A percentile compares a stretch with the other conserved stretches of the same genome.
Evolutionary conservation across 1,140 invertebrate species (phyloP).

Genomic region (Drosophila ercepeae): DNA sequence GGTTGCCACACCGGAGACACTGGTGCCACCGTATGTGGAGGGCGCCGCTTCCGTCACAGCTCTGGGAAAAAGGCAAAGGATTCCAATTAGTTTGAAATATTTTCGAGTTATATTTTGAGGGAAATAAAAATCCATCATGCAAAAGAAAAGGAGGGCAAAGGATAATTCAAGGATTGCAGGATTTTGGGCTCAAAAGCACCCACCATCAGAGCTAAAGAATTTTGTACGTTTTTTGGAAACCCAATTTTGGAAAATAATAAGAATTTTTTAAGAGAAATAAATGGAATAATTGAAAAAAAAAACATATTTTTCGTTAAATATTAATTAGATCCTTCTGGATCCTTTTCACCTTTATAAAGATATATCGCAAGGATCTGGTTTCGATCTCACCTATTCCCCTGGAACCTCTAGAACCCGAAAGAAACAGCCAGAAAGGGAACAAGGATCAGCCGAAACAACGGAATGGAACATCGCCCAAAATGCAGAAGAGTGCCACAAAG

Average conservation of each 20-base stretch:
- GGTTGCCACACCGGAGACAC: background rate
- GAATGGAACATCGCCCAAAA: too few species aligned
- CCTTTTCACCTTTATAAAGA: too few species aligned
- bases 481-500: background rate
- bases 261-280: too few species aligned
- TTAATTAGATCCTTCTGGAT: too few species aligned
- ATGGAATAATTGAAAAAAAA: too few species aligned
- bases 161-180: background rate
- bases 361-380: too few species aligned
- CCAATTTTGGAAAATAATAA: background rate
- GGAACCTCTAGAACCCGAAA: background rate
- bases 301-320: too few species aligned
- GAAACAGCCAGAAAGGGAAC: background rate
- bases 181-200: background rate
- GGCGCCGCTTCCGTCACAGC: constrained; percentile 24
- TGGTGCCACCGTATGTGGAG: constrained; percentile 18
- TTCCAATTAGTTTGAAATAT: too few species aligned
- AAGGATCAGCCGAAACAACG: background rate
- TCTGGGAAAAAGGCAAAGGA: constrained; percentile 9
- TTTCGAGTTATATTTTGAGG: too few species aligned
- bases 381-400: too few species aligned
- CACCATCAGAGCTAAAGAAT: background rate
- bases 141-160: constrained; percentile 1
- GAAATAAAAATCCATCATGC: constrained; percentile 4
- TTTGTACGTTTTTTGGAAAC: too few species aligned